A percentile compares a stretch with the other conserved stretches of the same genome.
phyloP scores from a whole-genome alignment of 2,888 invertebrate genomes.

The Pristionchus exspectatus region DNA sequence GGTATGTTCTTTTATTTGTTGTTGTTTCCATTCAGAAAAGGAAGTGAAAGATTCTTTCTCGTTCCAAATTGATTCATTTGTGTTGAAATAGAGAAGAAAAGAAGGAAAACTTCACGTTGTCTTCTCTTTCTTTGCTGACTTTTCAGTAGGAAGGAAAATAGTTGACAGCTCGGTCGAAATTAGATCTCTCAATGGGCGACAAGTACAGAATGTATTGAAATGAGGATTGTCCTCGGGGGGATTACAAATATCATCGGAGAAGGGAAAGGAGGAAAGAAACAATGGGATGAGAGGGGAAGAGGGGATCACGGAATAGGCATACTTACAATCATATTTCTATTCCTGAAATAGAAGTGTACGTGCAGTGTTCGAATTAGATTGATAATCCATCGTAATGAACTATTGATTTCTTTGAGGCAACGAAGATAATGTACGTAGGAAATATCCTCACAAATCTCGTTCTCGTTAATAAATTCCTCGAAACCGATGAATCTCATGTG shows the following conservation, averaged over 20 bases:
- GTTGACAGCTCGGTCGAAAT: conserved; percentile 34
- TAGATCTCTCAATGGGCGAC: conserved; percentile 1
- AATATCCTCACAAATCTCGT: conserved; percentile 77
- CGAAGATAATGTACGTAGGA: conserved; percentile 78
- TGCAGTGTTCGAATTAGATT: not conserved
- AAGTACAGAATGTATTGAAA: conserved; percentile 23
- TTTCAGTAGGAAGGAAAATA: conserved; percentile 2
- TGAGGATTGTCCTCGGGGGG: conserved; percentile 11
- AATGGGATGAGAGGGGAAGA: not conserved
- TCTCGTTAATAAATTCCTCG: conserved; percentile 78
- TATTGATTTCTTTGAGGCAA: conserved; percentile 67
- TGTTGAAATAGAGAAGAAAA: not conserved
- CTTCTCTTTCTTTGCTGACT: not conserved
- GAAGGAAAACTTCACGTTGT: not conserved
- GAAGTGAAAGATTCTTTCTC: not conserved
- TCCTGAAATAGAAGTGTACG: not conserved
- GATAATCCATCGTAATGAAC: not conserved
- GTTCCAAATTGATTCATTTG: conserved; percentile 13
- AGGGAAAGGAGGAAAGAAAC: not conserved
- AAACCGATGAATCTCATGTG: conserved; percentile 76
- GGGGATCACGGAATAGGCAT: not conserved
- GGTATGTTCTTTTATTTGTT: conserved; percentile 61
- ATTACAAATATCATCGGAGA: not conserved
- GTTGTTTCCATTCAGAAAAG: not conserved
- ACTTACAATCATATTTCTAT: not conserved